phyloP scores from a whole-genome alignment of 2,113 vertebrate genomes.

The Xenopus tropicalis region UCB_Xtro_10.0 CM004448.2:136859001-136859500 shows the following conservation, averaged over 20 bases:
- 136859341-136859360: no score
- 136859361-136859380: no score
- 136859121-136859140: slow-evolving; percentile 18
- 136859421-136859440: no score
- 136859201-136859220: background rate
- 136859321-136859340: no score
- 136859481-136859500: no score
- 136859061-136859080: slow-evolving; percentile 27
- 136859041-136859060: background rate
- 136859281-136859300: no score
- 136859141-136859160: background rate
- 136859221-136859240: slow-evolving; percentile 23
- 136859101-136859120: slow-evolving; percentile 8
- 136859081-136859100: slow-evolving; percentile 26
- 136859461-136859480: no score
- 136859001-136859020: slow-evolving; percentile 13
- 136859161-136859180: background rate
- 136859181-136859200: slow-evolving; percentile 26
- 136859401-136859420: no score
- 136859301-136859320: no score
- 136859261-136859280: background rate
- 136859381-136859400: no score
- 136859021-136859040: background rate
- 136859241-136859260: slow-evolving; percentile 16
- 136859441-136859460: no score